Evolutionary conservation across 2,113 vertebrate species (phyloP), one percentile per base, ranked within the genome.

Genomic region (Pedionomus torquatus): DNA sequence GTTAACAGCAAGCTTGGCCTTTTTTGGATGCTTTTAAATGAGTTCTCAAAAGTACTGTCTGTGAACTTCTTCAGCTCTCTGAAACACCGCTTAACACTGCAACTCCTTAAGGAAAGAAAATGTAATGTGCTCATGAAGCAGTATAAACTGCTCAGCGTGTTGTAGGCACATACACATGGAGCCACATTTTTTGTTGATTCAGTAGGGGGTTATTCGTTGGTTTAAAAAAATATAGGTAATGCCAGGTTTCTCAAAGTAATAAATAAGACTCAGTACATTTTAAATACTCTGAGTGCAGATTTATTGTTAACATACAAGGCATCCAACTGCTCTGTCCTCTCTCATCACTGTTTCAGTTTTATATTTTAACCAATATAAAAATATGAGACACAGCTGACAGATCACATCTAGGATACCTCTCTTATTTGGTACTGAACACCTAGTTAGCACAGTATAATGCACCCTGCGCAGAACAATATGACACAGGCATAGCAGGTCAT

Each of bases 401-500:
- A 98, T 98, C 97, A 95, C 98, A 98, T 98, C 98, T 98, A 97
- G 98, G 98, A 98, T 98, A 98, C 98, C 97, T 98, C 98, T 98
- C 98, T 98, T 98, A 99, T 99, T 98, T 98, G 98, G 98, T 98
- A 98, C 98, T 98, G 98, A 99, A 98, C 99, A 99, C 99, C 99
- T 99, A 99, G 98, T 99, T 99, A 99, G 99, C 97, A 98, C 98
- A 98, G 98, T 99, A 98, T 99, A 99, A 99, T 99, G 99, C 98
- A 99, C 98, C 98, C 98, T 98, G 98, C 97, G 95, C 98, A 98
- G 98, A 99, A 98, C 99, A 98, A 99, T 99, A 98, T 99, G 99
- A 99, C 99, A 99, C 99, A 99, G 99, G 99, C 99, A 99, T 98
- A 97, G 98, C 98, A 98, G 99, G 99, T 99, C 99, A 99, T 99